Evolutionary conservation across 2,888 invertebrate species (phyloP).

Genomic region (Aporophyla lueneburgensis): DNA sequence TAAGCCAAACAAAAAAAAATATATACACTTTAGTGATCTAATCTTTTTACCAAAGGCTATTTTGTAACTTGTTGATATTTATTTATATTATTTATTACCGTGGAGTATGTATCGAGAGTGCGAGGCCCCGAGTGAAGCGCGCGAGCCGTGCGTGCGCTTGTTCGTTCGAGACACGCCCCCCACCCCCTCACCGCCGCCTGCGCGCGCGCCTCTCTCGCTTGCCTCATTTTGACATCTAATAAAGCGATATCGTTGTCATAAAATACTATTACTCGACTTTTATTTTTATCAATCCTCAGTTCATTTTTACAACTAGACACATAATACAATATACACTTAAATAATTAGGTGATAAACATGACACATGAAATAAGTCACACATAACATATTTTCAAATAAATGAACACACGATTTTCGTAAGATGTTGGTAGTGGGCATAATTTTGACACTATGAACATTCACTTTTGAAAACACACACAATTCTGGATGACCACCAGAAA

Average conservation of each 20-base stretch:
- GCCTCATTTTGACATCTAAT: conserved; percentile 89
- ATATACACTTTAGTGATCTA: conserved; percentile 88
- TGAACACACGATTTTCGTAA: background rate
- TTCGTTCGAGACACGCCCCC: conserved; percentile 86
- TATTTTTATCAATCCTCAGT: conserved; percentile 63
- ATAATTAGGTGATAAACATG: background rate
- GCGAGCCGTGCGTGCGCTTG: conserved; percentile 75
- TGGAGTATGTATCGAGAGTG: conserved; percentile 86
- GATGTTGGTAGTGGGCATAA: background rate
- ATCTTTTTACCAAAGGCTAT: conserved; percentile 90
- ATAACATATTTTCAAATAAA: background rate
- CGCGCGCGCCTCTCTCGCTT: conserved; percentile 75
- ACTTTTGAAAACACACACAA: background rate
- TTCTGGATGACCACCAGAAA: background rate
- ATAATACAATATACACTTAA: background rate
- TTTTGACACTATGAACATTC: background rate
- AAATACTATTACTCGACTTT: conserved; percentile 82
- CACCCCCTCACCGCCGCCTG: conserved; percentile 83
- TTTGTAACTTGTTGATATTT: conserved; percentile 91
- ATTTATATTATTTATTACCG: conserved; percentile 90
- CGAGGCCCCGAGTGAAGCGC: conserved; percentile 79
- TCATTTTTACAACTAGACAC: background rate
- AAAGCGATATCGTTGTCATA: conserved; percentile 93
- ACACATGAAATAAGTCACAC: background rate
- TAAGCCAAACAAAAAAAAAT: conserved; percentile 84